phyloP scores from a whole-genome alignment of 1,140 invertebrate species.

The Drosophila bocqueti region DNA sequence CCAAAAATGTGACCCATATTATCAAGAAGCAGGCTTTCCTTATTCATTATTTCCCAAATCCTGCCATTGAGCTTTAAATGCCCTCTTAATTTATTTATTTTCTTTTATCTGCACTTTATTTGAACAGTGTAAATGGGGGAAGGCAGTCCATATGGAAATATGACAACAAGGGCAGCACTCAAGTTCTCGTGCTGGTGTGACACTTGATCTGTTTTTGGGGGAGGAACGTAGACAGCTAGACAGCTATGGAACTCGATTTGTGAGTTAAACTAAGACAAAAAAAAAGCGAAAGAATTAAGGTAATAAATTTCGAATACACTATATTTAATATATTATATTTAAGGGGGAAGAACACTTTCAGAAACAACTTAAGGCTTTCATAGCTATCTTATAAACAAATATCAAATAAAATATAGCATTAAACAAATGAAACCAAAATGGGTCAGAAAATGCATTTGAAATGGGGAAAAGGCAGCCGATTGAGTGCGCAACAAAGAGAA shows the following conservation, averaged over 20 bases:
- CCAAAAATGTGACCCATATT: no score
- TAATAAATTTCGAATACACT: no score
- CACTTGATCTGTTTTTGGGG: constrained; percentile 13
- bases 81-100: background rate
- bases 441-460: background rate
- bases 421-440: background rate
- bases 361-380: background rate
- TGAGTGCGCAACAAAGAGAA: constrained; percentile 24
- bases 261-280: background rate
- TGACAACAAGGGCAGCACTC: constrained; percentile 27
- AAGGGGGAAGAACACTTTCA: background rate
- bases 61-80: background rate
- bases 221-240: background rate
- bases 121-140: constrained; percentile 4
- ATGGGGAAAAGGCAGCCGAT: background rate
- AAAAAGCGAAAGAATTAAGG: background rate
- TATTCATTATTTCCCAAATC: background rate
- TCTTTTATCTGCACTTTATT: background rate
- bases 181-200: constrained; percentile 6
- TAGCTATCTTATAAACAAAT: background rate
- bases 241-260: background rate
- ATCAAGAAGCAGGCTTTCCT: no score
- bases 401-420: background rate
- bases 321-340: no score
- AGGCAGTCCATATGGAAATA: constrained; percentile 23